phyloP scores from a whole-genome alignment of 2,113 vertebrate genomes.

The Muntiacus muntjak region DNA sequence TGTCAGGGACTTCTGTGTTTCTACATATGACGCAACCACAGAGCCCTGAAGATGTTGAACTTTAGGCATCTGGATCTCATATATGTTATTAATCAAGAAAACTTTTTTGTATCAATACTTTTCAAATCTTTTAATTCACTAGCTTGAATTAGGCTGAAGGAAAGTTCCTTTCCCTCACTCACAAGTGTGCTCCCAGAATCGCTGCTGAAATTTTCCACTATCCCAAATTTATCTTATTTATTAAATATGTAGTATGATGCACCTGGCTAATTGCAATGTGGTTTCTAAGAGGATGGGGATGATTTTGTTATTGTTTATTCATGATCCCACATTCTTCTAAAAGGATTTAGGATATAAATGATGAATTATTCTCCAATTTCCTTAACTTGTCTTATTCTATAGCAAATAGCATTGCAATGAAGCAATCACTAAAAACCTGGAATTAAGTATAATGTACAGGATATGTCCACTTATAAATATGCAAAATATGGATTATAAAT shows the following conservation, averaged over 20 bases:
- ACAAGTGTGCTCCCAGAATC: neutral
- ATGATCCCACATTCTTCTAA: neutral
- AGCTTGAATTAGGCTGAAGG: neutral
- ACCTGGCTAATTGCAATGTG: neutral
- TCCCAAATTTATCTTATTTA: constrained; percentile 22
- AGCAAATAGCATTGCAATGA: neutral
- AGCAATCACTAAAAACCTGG: neutral
- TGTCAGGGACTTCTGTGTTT: neutral
- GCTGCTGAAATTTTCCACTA: constrained; percentile 22
- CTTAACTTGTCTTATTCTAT: constrained; percentile 14
- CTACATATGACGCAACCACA: neutral
- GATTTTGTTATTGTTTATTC: neutral
- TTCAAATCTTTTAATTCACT: neutral
- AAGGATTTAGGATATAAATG: constrained; percentile 19
- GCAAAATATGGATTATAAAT: neutral
- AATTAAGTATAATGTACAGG: neutral
- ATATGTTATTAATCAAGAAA: neutral
- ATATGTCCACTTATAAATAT: neutral
- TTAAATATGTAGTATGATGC: neutral
- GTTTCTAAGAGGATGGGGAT: neutral
- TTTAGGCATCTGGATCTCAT: neutral
- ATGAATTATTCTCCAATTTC: neutral
- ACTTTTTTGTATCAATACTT: neutral
- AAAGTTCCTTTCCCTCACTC: neutral
- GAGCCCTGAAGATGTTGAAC: neutral